Evolutionary conservation across 2,113 vertebrate genomes (phyloP).

Genomic region (Plectropomus leopardus): DNA sequence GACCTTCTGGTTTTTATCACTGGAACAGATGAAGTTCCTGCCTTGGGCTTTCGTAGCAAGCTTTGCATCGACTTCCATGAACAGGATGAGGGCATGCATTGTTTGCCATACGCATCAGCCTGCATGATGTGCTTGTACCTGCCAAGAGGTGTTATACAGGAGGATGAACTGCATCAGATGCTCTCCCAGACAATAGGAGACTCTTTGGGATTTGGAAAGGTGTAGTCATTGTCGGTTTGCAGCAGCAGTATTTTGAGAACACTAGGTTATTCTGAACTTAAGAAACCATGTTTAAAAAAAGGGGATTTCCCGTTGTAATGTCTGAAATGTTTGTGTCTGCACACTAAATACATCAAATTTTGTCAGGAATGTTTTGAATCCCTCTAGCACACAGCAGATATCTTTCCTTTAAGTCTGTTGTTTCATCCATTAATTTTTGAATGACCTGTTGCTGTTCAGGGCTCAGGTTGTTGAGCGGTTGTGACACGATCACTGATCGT

Average conservation of each 20-base stretch:
- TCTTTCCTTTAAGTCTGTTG: constrained; percentile 12
- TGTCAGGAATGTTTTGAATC: constrained; percentile 4
- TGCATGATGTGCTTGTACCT: constrained; percentile 2
- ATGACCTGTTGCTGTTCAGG: background rate
- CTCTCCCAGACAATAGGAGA: background rate
- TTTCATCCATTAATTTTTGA: constrained; percentile 2
- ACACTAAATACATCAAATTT: too few species aligned
- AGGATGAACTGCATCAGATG: background rate
- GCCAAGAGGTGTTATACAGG: background rate
- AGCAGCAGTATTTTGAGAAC: too few species aligned
- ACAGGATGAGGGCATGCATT: background rate
- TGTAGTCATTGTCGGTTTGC: background rate
- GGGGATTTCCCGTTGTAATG: too few species aligned
- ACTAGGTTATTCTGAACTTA: background rate
- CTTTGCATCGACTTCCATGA: constrained; percentile 1
- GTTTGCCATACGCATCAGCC: background rate
- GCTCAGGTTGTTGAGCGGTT: background rate
- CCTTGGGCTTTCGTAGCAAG: background rate
- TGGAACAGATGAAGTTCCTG: constrained; percentile 3
- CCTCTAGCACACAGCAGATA: background rate
- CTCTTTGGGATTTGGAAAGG: constrained; percentile 18
- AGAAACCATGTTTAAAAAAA: too few species aligned
- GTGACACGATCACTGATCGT: background rate
- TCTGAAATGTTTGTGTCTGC: too few species aligned
- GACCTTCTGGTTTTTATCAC: constrained; percentile 19